These are phyloP conservation scores for Erpobdella octoculata DNA, from an alignment of 2,888 invertebrate species.

Conservation along the genomic window DNA sequence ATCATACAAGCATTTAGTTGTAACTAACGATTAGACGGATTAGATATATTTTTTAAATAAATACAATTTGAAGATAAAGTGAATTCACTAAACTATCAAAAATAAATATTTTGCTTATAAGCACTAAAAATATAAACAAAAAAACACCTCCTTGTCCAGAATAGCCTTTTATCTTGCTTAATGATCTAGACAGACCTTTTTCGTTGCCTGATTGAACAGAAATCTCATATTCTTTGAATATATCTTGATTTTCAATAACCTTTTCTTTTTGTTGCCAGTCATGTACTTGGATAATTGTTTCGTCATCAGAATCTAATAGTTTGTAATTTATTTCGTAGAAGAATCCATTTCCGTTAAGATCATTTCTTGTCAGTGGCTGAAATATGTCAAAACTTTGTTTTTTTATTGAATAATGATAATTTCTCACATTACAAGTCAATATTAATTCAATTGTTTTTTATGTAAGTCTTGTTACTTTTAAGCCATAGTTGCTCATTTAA, in stretches of 20 bases:
- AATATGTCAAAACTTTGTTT: too few species aligned
- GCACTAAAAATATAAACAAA: background rate
- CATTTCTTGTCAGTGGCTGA: constrained; percentile 83
- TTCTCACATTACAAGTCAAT: too few species aligned
- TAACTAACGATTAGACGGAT: background rate
- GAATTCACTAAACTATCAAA: background rate
- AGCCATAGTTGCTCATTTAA: too few species aligned
- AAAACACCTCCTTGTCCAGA: constrained; percentile 67
- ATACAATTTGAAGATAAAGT: too few species aligned
- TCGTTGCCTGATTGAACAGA: constrained; percentile 84
- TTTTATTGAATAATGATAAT: too few species aligned
- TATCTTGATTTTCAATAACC: constrained; percentile 66
- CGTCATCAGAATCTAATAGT: constrained; percentile 59
- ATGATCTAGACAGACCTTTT: constrained; percentile 54
- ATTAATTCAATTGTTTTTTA: too few species aligned
- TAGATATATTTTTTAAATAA: too few species aligned
- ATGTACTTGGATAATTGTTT: constrained; percentile 54
- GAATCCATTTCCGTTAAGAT: constrained; percentile 90
- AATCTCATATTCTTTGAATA: constrained; percentile 79
- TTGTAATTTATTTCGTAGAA: constrained; percentile 81
- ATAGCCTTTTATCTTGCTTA: constrained; percentile 69
- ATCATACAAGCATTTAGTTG: too few species aligned
- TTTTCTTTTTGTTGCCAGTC: constrained; percentile 69
- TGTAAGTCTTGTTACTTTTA: too few species aligned
- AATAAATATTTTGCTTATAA: background rate